Evolutionary conservation across 1,140 invertebrate species (phyloP).

Genomic region (Atopsyche davidsoni): DNA sequence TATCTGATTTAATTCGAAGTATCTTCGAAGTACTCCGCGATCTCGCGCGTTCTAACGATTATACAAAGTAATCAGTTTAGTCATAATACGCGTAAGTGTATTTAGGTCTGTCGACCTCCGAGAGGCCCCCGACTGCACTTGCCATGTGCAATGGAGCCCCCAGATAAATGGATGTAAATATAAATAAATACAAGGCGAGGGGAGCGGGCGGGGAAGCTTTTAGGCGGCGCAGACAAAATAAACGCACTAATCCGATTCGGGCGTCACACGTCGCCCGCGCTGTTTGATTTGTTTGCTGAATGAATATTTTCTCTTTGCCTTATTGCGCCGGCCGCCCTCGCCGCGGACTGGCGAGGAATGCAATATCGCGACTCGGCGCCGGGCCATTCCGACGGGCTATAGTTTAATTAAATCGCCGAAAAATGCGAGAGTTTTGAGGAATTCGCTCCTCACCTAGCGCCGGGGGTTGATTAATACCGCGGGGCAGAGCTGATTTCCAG

Average conservation of each 20-base stretch:
- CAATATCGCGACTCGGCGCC: constrained; percentile 20
- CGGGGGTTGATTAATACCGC: too few relatives aligned
- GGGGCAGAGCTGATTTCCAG: too few relatives aligned
- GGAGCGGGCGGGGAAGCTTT: constrained; percentile 10
- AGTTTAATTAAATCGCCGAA: too few relatives aligned
- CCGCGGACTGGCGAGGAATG: constrained; percentile 19
- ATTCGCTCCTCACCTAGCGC: too few relatives aligned
- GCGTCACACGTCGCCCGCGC: constrained; percentile 27
- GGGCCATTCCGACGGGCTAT: too few relatives aligned
- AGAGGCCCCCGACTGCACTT: neutral
- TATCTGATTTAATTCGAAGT: too few relatives aligned
- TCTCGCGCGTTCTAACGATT: too few relatives aligned
- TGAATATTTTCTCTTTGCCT: constrained; percentile 30
- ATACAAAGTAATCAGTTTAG: too few relatives aligned
- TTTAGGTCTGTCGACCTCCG: neutral
- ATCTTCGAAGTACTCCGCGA: too few relatives aligned
- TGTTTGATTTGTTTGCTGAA: constrained; percentile 30
- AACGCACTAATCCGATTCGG: constrained; percentile 30
- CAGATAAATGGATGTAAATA: constrained; percentile 26
- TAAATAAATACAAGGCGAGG: constrained; percentile 26
- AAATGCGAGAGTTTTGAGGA: too few relatives aligned
- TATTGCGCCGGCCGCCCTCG: constrained; percentile 11
- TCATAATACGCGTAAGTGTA: too few relatives aligned
- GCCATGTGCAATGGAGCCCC: constrained; percentile 17
- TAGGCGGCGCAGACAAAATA: constrained; percentile 24